Percentiles rank a stretch among this genome's conserved stretches.
Conservation (phyloP, 2,797 vertebrate species). For the Dendrocincla tyrannina region DNA sequence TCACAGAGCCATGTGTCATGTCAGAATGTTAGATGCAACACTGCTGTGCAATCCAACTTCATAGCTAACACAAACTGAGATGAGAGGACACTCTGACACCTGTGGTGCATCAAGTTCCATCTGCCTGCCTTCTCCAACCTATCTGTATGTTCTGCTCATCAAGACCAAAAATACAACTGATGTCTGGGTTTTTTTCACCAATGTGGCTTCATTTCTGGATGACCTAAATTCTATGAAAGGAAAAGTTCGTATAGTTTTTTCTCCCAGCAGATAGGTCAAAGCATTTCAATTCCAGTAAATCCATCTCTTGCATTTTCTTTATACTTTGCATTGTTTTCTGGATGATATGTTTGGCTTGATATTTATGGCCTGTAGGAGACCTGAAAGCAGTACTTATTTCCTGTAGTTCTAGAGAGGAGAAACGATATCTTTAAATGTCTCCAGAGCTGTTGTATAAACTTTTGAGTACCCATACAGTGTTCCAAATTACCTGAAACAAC, state of each 20-base stretch:
- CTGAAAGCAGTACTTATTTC: not conserved
- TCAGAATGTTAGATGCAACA: not conserved
- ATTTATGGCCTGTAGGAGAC: not conserved
- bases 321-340: not conserved
- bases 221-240: not conserved
- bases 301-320: not conserved
- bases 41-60: not conserved
- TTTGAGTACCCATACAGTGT: not conserved
- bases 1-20: accelerated
- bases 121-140: not conserved
- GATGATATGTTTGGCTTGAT: not conserved
- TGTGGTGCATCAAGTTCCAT: not conserved
- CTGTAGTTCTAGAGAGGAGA: not conserved
- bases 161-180: not conserved
- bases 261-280: not conserved
- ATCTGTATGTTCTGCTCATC: not conserved
- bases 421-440: not conserved
- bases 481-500: not conserved
- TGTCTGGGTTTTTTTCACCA: not conserved
- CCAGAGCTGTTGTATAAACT: not conserved
- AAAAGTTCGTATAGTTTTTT: not conserved
- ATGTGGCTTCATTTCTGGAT: not conserved
- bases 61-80: not conserved
- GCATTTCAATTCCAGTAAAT: not conserved
- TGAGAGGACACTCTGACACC: not conserved